Percentiles rank a stretch among this genome's conserved stretches.
phyloP scores from a whole-genome alignment of 2,888 invertebrate genomes.

The Hirtodrosophila alboralis region DNA sequence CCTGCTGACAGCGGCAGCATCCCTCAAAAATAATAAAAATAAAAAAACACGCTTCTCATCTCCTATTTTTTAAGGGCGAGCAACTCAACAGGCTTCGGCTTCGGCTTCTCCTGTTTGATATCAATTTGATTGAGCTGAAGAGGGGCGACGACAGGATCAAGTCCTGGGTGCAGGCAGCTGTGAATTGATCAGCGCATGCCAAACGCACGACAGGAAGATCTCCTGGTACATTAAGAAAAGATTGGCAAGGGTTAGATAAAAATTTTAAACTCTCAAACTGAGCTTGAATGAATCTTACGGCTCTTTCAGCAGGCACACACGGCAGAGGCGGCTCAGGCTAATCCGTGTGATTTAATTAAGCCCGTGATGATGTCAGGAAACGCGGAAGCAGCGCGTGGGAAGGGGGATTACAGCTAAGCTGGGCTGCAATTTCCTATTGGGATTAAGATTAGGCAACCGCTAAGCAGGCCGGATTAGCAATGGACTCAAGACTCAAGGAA shows the following conservation, averaged over 20 bases:
- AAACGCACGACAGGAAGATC: slow-evolving; percentile 39
- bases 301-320: slow-evolving; percentile 9
- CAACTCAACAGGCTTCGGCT: slow-evolving; percentile 46
- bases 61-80: slow-evolving; percentile 41
- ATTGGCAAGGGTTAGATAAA: slow-evolving; percentile 30
- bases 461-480: slow-evolving; percentile 52
- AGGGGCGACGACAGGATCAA: slow-evolving; percentile 8
- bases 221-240: neutral
- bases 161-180: slow-evolving; percentile 53
- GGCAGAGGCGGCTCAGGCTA: slow-evolving; percentile 29
- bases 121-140: slow-evolving; percentile 60
- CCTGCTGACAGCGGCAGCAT: slow-evolving; percentile 55
- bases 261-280: slow-evolving; percentile 2
- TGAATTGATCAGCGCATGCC: slow-evolving; percentile 46
- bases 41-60: slow-evolving; percentile 14
- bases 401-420: slow-evolving; percentile 55
- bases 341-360: slow-evolving; percentile 62
- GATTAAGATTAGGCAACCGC: slow-evolving; percentile 66
- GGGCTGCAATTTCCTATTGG: slow-evolving; percentile 54
- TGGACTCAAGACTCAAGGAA: neutral
- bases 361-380: slow-evolving; percentile 48
- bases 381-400: slow-evolving; percentile 22
- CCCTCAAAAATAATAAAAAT: slow-evolving; percentile 39
- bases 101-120: slow-evolving; percentile 53
- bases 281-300: slow-evolving; percentile 46